Base-by-base conservation (phyloP, 2,797 vertebrate genomes). In the Hephaestus fuliginosus region DNA sequence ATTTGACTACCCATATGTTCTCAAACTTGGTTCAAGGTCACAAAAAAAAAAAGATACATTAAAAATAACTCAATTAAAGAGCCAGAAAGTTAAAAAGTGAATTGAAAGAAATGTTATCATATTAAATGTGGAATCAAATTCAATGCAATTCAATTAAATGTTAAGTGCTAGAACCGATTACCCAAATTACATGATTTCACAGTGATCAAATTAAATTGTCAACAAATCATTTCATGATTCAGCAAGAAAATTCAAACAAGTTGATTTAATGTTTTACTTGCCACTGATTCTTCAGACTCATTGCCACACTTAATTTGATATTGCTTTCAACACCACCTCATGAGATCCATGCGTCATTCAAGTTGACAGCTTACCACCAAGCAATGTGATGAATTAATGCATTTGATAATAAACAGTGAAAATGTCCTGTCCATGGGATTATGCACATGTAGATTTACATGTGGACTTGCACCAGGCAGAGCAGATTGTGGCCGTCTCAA, bases 171-270 rank as follows among this genome's bases (percentile, higher is more conserved):
- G 12, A 79, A 49, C 36, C 44, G 81, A 82, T 87, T 72, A 74
- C 11, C 22, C n/a, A 73, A 77, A 84, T 80, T 56, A 70, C 36
- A 61, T 63, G n/a, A 86, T 81, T 87, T 81, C n/a, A 76, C 49
- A 49, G n/a, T 48, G 61, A 75, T 72, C 60, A 76, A 78, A 76
- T 77, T 0, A 52, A 81, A 81, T 53, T n/a, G 36, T 48, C 63
- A 82, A 49, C 65, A 72, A 87, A 78, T 83, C 36, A 52, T 51
- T 80, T 61, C n/a, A 8, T 62, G 20, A 78, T 70, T 58, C 65
- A 63, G 48, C 36, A 44, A 58, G 7, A 51, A 44, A 7, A n/a
- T 67, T 66, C 11, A 28, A 64, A 76, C 17, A 44, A 79, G 74
- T 63, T 61, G 30, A 55, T 85, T 70, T 9, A 36, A 7, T 17